Base-by-base conservation (phyloP, 2,888 invertebrate species). In the Anoncus sp. region DNA sequence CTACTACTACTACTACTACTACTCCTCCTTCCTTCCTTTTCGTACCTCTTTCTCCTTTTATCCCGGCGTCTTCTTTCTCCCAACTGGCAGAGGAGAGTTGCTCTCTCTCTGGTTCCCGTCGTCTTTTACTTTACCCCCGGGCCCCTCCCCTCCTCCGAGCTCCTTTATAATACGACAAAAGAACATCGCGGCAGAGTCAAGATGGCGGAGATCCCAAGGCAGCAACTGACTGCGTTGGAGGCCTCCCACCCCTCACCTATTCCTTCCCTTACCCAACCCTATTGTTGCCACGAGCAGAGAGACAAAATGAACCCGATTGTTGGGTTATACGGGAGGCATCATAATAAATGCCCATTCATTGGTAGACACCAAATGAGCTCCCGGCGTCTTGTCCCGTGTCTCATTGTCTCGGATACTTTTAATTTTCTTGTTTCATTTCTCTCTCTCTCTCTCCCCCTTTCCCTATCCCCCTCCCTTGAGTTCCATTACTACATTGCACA, bases 291-390 rank as follows among this genome's bases (percentile, higher is more conserved):
- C 84, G 86, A 88, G 88, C 88, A 86, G 87, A 88, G 89, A 89
- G 89, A 89, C 89, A 89, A 89, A 89, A 90, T 90, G 89, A 90
- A 90, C 88, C 86, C 88, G 88, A 89, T 89, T 90, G 90, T 89
- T 89, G 87, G 88, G n/a, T n/a, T n/a, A n/a, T 87, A 87, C 88
- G 84, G 87, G 86, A 86, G 87, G 89, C 88, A 88, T 89, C 87
- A 89, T 90, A 89, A 89, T 89, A 89, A 90, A 89, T 87, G 88
- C 86, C 88, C 88, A 89, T 90, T 90, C 89, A 89, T 82, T 81
- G 82, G 79, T 83, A 89, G 88, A 89, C 89, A 88, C 89, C 89
- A 90, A 89, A 90, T 89, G 89, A 90, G 89, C 88, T 89, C 85
- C 88, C 84, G n/a, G 88, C 86, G 85, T 88, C 87, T 87, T 87